These are phyloP conservation scores for Sylvia atricapilla DNA, from an alignment of 2,113 vertebrate genomes.

Conservation along the genomic window DNA sequence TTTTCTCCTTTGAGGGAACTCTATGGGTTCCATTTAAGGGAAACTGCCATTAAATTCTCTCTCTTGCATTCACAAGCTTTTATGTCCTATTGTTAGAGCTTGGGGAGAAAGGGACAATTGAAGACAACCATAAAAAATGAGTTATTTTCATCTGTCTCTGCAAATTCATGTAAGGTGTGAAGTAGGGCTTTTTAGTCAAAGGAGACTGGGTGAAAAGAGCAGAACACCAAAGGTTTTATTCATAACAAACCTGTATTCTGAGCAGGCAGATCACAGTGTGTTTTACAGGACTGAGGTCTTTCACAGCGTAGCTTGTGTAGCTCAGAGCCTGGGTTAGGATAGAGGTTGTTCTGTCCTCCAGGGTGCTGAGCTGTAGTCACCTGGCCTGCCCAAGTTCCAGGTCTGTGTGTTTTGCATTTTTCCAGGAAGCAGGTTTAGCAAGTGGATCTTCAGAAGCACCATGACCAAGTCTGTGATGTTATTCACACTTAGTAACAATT, in stretches of 20 bases:
- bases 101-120: background rate
- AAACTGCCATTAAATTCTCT: background rate
- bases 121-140: background rate
- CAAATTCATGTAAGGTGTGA: background rate
- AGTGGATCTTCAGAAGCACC: background rate
- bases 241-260: background rate
- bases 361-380: background rate
- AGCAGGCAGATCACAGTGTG: background rate
- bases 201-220: background rate
- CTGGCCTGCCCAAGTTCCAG: background rate
- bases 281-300: background rate
- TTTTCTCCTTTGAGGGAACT: background rate
- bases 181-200: background rate
- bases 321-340: background rate
- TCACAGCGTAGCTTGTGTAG: background rate
- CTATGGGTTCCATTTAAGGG: background rate
- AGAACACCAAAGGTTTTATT: background rate
- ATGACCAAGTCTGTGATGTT: background rate
- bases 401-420: background rate
- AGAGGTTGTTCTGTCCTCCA: background rate
- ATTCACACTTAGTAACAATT: background rate
- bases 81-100: background rate
- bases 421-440: background rate
- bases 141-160: background rate
- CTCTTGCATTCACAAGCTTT: background rate